Base-by-base conservation (phyloP, 53 echinoderm and acorn worm genomes). In the Antedon mediterranea region DNA sequence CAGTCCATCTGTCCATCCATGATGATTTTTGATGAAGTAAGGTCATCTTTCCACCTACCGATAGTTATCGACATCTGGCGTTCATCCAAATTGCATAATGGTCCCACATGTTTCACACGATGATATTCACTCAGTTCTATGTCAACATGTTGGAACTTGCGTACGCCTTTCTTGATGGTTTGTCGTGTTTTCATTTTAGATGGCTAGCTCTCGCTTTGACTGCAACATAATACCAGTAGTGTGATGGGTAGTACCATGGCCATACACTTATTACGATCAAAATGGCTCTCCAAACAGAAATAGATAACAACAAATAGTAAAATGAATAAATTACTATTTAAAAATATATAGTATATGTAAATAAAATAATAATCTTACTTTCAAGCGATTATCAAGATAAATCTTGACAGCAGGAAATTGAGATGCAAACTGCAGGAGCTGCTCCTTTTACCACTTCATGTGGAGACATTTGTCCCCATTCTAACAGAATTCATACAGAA, bases 401-500 rank as follows among this genome's bases (percentile, higher is more conserved):
- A 34, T 43, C 74, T 31, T 81, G 0, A 85, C 28, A 3, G 77
- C 28, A 23, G 37, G 3, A 37, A 27, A 81, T 13, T 72, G 43
- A 0, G 26, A 3, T 0, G 31, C 73, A 72, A 32, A 81, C 37
- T 85, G 43, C 4, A 81, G 32, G 0, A 85, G 85, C 18, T 28
- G 7, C 78, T 85, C 78, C 37, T 85, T 81, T 34, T 85, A 81
- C 85, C 81, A 85, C 18, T 13, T 32, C 26, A 81, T 32, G 3
- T 9, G 6, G 0, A 77, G 74, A 41, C 0, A 0, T 37, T 27
- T 78, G n/a, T 85, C 85, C 0, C 85, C 85, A 0, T 18, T 43
- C 28, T 9, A 2, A 18, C 57, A 43, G 74, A 73, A 85, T 34
- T 30, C 30, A 3, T 28, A 13, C 32, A 85, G 70, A 0, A 81